A percentile compares a stretch with the other conserved stretches of the same genome.
phyloP scores from a whole-genome alignment of 2,113 vertebrate species.

The Seriola aureovittata region DNA sequence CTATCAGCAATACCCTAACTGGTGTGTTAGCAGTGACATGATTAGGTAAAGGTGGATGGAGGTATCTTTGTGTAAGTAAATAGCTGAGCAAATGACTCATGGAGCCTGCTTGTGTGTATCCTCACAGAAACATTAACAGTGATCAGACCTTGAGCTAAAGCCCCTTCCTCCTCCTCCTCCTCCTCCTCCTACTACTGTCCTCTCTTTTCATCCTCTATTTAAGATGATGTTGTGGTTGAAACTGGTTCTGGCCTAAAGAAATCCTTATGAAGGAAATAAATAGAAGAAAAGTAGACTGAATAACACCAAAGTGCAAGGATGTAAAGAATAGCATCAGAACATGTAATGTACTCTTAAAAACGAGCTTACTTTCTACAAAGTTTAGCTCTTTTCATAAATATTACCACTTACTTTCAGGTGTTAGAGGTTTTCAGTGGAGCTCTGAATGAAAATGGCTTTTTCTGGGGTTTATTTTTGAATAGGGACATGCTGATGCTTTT shows the following conservation, averaged over 20 bases:
- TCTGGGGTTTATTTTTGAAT: not conserved
- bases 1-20: not conserved
- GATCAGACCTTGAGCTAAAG: slow-evolving; percentile 63
- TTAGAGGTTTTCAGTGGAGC: not conserved
- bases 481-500: not conserved
- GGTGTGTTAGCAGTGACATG: not conserved
- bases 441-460: not conserved
- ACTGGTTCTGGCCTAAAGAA: slow-evolving; percentile 26
- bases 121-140: slow-evolving; percentile 22
- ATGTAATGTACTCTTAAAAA: not conserved
- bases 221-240: slow-evolving; percentile 20
- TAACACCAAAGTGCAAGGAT: not conserved
- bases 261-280: slow-evolving; percentile 31
- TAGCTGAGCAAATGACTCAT: slow-evolving; percentile 36
- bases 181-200: slow-evolving; percentile 10
- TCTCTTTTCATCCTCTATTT: slow-evolving; percentile 52
- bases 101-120: slow-evolving; percentile 33
- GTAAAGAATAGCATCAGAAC: not conserved
- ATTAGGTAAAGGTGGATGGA: slow-evolving; percentile 12
- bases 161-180: slow-evolving; percentile 7
- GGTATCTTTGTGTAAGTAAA: slow-evolving; percentile 44
- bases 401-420: not conserved
- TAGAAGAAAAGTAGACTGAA: slow-evolving; percentile 12
- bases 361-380: not conserved
- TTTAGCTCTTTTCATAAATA: not conserved